Percentiles rank a stretch among this genome's conserved stretches.
phyloP scores from a whole-genome alignment of 2,797 vertebrate genomes.

The Eurystomus glaucurus region DNA sequence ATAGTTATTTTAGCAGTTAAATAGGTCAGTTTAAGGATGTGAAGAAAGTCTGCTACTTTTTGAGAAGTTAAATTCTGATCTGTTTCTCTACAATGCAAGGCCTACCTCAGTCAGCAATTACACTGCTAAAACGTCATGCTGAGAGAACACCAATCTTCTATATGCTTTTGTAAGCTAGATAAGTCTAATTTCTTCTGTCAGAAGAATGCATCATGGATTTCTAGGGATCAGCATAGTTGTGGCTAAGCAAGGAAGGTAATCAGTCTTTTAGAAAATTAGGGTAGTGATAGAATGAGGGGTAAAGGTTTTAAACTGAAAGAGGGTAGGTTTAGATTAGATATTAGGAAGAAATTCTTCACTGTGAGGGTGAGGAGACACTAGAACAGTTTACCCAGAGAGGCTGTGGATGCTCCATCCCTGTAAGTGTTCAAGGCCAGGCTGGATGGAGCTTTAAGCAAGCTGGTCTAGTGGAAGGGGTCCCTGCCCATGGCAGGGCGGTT shows the following conservation, averaged over 20 bases:
- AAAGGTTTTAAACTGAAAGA: neutral
- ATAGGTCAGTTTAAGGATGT: neutral
- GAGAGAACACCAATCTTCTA: neutral
- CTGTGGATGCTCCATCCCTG: neutral
- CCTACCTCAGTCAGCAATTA: neutral
- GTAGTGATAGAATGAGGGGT: neutral
- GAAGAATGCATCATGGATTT: neutral
- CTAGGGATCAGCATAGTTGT: neutral
- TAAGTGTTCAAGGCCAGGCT: neutral
- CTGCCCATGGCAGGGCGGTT: neutral
- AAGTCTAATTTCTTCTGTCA: neutral
- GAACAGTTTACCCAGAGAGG: neutral
- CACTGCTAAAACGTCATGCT: neutral
- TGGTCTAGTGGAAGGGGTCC: neutral
- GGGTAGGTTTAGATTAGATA: neutral
- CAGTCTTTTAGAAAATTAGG: neutral
- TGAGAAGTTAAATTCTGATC: neutral
- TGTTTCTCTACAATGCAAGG: neutral
- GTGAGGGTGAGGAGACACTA: rapidly evolving
- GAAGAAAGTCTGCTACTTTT: neutral
- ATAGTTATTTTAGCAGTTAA: neutral
- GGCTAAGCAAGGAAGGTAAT: neutral
- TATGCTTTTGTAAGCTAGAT: neutral
- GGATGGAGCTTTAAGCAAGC: neutral
- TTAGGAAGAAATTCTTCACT: neutral